Percentiles rank a stretch among this genome's conserved stretches.
phyloP scores from a whole-genome alignment of 2,888 invertebrate species.

The Emmelina monodactyla region DNA sequence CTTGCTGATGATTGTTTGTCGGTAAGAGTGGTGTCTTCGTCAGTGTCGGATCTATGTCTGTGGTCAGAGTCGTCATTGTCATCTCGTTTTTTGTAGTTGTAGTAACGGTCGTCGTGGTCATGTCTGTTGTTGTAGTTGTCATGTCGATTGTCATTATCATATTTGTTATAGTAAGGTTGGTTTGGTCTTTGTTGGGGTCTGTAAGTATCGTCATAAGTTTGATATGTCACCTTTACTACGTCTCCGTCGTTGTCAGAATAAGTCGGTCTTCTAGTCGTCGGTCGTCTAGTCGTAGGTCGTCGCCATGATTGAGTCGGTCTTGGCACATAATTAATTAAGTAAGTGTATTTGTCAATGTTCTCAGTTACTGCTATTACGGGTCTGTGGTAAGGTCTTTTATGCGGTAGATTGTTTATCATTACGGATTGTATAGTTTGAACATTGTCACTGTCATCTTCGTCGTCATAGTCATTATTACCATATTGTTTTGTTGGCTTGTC shows the following conservation, averaged over 20 bases:
- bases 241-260: slow-evolving; percentile 37
- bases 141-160: slow-evolving; percentile 22
- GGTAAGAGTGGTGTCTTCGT: slow-evolving; percentile 22
- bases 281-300: slow-evolving; percentile 37
- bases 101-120: slow-evolving; percentile 22
- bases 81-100: slow-evolving; percentile 30
- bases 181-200: slow-evolving; percentile 47
- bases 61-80: slow-evolving; percentile 32
- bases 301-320: slow-evolving; percentile 56
- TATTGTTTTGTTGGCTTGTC: slow-evolving; percentile 27
- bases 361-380: slow-evolving; percentile 56
- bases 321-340: slow-evolving; percentile 61
- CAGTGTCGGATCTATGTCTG: slow-evolving; percentile 24
- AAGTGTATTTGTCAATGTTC: slow-evolving; percentile 56
- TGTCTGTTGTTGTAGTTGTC: slow-evolving; percentile 29
- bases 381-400: slow-evolving; percentile 46
- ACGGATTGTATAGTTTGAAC: slow-evolving; percentile 51
- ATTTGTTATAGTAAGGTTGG: slow-evolving; percentile 43
- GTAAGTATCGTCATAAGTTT: slow-evolving; percentile 55
- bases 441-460: slow-evolving; percentile 34
- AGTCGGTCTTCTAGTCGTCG: slow-evolving; percentile 15
- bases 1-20: slow-evolving; percentile 49
- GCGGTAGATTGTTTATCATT: slow-evolving; percentile 40
- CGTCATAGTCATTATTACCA: slow-evolving; percentile 19
- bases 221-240: slow-evolving; percentile 57